These are phyloP conservation scores for Darevskia mixta DNA, from an alignment of 2,797 vertebrate genomes.

Conservation along the genomic window DNA sequence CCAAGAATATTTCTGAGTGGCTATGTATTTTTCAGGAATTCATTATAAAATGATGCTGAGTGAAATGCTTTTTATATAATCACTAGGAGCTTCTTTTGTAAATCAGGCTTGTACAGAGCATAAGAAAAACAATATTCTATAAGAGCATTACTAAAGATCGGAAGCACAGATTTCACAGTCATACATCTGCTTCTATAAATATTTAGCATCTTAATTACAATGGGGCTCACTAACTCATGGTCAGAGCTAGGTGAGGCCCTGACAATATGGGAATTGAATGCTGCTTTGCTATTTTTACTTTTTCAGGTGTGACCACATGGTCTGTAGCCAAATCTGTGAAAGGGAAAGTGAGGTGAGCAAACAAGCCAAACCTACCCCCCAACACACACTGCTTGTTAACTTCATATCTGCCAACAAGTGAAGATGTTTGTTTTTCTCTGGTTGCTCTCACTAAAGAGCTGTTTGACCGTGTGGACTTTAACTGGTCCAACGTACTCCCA, in stretches of 20 bases:
- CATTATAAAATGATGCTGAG: background rate
- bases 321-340: no score
- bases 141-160: background rate
- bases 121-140: background rate
- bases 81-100: background rate
- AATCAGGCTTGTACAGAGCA: background rate
- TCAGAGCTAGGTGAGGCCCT: background rate
- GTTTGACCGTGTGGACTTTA: no score
- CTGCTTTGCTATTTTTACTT: background rate
- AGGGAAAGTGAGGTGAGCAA: no score
- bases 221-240: background rate
- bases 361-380: no score
- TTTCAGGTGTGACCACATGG: background rate
- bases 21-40: background rate
- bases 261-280: background rate
- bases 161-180: background rate
- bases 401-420: no score
- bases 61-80: background rate
- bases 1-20: background rate
- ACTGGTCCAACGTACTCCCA: no score
- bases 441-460: no score
- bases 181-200: conserved; percentile 21
- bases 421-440: no score
- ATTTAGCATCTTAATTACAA: conserved; percentile 13
- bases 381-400: no score